Conservation (phyloP, 2,113 vertebrate genomes). For the Macroglossus sobrinus region DNA sequence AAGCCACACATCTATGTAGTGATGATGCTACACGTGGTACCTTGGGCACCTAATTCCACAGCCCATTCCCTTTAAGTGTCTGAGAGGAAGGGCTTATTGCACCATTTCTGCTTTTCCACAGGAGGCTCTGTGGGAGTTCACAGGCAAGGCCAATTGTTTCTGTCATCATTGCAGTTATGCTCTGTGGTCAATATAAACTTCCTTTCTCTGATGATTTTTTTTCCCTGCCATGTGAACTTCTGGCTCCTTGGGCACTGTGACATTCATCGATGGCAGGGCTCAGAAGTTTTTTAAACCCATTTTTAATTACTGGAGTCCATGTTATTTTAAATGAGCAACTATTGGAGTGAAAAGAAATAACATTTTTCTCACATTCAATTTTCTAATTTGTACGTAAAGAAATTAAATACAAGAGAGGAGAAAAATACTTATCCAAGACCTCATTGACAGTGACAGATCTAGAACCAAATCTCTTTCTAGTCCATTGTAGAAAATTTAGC, state of each 20-base stretch:
- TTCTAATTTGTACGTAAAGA: not conserved
- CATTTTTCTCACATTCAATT: not conserved
- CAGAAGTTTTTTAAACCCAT: not conserved
- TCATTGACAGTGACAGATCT: not conserved
- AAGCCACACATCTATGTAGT: not conserved
- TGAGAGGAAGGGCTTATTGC: not conserved
- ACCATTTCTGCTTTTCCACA: not conserved
- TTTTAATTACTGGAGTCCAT: not conserved
- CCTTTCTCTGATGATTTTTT: not conserved
- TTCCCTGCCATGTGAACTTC: fast-evolving
- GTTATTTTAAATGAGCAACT: not conserved
- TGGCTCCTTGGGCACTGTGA: not conserved
- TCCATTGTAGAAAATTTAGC: not conserved
- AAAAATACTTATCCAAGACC: not conserved
- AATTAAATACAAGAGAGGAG: not conserved
- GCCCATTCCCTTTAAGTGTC: not conserved
- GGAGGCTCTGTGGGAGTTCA: not conserved
- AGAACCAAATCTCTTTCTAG: not conserved
- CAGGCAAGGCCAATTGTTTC: fast-evolving
- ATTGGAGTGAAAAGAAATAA: not conserved
- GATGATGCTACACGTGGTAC: not conserved
- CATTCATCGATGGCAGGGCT: not conserved
- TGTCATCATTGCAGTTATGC: fast-evolving
- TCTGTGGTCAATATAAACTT: not conserved
- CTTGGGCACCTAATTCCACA: no score